Evolutionary conservation across 1,140 invertebrate species (phyloP).

Genomic region (Steinernema khuongi): DNA sequence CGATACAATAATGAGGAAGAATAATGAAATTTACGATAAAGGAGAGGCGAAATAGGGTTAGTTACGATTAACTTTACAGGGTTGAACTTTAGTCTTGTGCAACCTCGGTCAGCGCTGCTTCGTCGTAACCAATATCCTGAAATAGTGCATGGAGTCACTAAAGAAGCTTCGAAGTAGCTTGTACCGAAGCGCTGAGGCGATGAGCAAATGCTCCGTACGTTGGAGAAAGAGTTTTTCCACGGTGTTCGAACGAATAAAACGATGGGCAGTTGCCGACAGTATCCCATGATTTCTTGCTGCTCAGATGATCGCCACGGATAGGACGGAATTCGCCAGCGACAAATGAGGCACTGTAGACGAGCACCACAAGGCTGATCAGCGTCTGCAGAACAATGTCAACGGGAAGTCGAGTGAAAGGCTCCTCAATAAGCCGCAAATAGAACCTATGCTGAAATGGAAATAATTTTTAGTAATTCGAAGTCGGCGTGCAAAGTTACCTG

Average conservation of each 20-base stretch:
- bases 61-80: neutral
- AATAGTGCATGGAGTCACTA: conserved; percentile 17
- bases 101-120: conserved; percentile 11
- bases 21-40: conserved; percentile 19
- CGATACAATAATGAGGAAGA: conserved; percentile 23
- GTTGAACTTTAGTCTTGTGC: neutral
- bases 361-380: conserved; percentile 27
- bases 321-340: conserved; percentile 32
- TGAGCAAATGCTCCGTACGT: conserved; percentile 18
- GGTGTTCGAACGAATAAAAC: conserved; percentile 36
- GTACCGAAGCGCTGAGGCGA: neutral
- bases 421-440: conserved; percentile 39
- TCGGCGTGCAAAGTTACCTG: conserved; percentile 22
- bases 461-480: conserved; percentile 15
- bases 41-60: conserved; percentile 6
- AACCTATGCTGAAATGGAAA: conserved; percentile 32
- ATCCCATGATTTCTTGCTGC: conserved; percentile 33
- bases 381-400: conserved; percentile 34
- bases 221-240: conserved; percentile 36
- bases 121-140: conserved; percentile 9
- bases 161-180: neutral
- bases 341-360: conserved; percentile 30
- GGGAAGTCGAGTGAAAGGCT: conserved; percentile 32
- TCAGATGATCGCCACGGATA: conserved; percentile 31
- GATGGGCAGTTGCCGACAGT: conserved; percentile 37